A percentile compares a stretch with the other conserved stretches of the same genome.
phyloP scores from a whole-genome alignment of 2,113 vertebrate species.

The Dascyllus trimaculatus region DNA sequence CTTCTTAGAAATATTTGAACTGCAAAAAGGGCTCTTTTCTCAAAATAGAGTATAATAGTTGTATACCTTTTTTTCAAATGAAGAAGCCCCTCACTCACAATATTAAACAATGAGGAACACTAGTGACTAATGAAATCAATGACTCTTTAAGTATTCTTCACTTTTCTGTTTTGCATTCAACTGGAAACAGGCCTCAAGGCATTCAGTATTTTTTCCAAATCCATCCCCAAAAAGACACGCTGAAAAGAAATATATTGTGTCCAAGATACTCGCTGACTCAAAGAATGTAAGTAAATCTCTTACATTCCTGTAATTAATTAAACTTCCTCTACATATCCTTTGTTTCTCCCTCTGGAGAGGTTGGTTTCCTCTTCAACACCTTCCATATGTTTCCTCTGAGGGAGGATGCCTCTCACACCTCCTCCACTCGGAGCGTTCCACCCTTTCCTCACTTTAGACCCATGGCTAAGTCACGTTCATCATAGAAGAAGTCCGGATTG shows the following conservation, averaged over 20 bases:
- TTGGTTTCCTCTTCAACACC: constrained; percentile 65
- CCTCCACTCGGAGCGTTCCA: constrained; percentile 61
- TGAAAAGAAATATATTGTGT: constrained; percentile 2
- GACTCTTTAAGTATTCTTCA: constrained; percentile 2
- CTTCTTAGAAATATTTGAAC: constrained; percentile 25
- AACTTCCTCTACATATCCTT: constrained; percentile 66
- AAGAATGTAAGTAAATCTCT: constrained; percentile 34
- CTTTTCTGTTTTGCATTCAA: constrained; percentile 19
- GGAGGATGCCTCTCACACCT: constrained; percentile 79
- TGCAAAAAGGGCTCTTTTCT: background rate
- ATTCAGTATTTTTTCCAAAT: constrained; percentile 3
- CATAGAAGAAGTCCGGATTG: constrained; percentile 43
- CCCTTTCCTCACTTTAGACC: constrained; percentile 72
- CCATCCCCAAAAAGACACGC: background rate
- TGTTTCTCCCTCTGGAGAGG: constrained; percentile 56
- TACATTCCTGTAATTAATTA: constrained; percentile 67
- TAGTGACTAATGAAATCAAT: constrained; percentile 32
- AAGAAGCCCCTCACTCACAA: background rate
- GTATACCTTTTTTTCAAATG: constrained; percentile 9
- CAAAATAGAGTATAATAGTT: background rate
- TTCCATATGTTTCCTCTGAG: constrained; percentile 79
- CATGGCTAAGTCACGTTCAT: constrained; percentile 39
- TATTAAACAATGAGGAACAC: constrained; percentile 15
- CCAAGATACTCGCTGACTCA: constrained; percentile 12
- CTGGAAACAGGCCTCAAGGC: background rate